These are phyloP conservation scores for Sycophila texana DNA, from an alignment of 2,888 invertebrate genomes.

Conservation along the genomic window DNA sequence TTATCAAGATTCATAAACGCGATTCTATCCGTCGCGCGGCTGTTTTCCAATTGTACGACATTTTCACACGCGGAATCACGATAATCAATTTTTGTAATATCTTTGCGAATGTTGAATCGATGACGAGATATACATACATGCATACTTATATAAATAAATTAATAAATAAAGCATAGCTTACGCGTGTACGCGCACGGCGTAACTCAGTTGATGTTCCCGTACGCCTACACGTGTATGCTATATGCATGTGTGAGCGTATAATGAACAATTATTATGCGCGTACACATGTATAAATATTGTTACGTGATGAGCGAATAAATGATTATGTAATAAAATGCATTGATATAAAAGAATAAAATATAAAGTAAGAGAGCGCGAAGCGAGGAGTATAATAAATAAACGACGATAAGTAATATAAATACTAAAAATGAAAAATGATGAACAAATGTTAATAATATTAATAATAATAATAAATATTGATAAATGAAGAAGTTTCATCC, in stretches of 20 bases:
- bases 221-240: too few relatives aligned
- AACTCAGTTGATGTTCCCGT: too few relatives aligned
- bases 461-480: not conserved
- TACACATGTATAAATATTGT: conserved; percentile 57
- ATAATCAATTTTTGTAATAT: conserved; percentile 69
- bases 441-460: conserved; percentile 27
- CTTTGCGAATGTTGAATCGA: conserved; percentile 52
- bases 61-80: conserved; percentile 63
- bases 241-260: too few relatives aligned
- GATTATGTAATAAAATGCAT: conserved; percentile 54
- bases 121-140: conserved; percentile 31
- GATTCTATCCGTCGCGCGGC: conserved; percentile 38
- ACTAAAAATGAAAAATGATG: conserved; percentile 13
- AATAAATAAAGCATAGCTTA: conserved; percentile 44
- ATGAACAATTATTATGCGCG: not conserved
- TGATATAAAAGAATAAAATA: conserved; percentile 29
- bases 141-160: conserved; percentile 22
- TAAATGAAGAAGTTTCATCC: conserved; percentile 13
- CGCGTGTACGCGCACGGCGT: not conserved
- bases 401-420: conserved; percentile 33
- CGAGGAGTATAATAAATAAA: conserved; percentile 31
- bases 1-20: not conserved
- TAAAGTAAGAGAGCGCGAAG: conserved; percentile 36
- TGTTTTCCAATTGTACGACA: conserved; percentile 52
- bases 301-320: conserved; percentile 54